phyloP scores from a whole-genome alignment of 2,888 invertebrate genomes.

The Ashinkailepas kermadecensis region DNA sequence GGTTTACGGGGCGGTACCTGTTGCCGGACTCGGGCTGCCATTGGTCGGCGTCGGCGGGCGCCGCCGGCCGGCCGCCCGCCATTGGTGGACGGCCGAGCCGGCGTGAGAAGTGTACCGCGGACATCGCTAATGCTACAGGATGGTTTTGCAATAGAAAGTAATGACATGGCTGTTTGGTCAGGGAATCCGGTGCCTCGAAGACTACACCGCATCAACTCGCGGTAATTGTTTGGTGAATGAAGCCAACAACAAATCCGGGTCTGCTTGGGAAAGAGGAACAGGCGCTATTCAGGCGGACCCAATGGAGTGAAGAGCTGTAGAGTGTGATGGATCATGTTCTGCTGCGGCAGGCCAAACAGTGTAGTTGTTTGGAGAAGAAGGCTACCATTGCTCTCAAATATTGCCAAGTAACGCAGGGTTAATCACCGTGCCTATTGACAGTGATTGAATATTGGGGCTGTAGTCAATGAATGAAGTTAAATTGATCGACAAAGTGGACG shows the following conservation, averaged over 20 bases:
- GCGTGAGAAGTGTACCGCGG: constrained; percentile 8
- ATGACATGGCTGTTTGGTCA: constrained; percentile 8
- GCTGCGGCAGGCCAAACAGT: too few relatives aligned
- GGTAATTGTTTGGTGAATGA: constrained; percentile 18
- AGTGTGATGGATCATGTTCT: too few relatives aligned
- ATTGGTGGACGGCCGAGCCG: not conserved
- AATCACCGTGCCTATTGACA: too few relatives aligned
- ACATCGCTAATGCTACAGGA: not conserved
- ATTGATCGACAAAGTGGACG: too few relatives aligned
- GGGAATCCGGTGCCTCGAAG: not conserved
- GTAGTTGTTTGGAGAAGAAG: too few relatives aligned
- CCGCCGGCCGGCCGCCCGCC: not conserved
- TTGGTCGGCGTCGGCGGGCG: not conserved
- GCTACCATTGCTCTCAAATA: too few relatives aligned
- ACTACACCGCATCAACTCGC: not conserved
- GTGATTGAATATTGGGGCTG: too few relatives aligned
- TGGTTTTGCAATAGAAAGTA: constrained; percentile 23
- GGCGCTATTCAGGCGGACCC: too few relatives aligned
- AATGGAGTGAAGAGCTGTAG: too few relatives aligned
- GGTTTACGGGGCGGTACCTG: constrained; percentile 21
- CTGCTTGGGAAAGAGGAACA: not conserved
- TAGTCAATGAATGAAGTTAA: too few relatives aligned
- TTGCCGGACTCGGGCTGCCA: not conserved
- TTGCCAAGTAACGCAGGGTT: too few relatives aligned
- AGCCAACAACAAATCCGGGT: not conserved